Percentiles rank a stretch among this genome's conserved stretches.
Conservation (phyloP, 2,797 vertebrate genomes). For the Kryptolebias ocellatus region DNA sequence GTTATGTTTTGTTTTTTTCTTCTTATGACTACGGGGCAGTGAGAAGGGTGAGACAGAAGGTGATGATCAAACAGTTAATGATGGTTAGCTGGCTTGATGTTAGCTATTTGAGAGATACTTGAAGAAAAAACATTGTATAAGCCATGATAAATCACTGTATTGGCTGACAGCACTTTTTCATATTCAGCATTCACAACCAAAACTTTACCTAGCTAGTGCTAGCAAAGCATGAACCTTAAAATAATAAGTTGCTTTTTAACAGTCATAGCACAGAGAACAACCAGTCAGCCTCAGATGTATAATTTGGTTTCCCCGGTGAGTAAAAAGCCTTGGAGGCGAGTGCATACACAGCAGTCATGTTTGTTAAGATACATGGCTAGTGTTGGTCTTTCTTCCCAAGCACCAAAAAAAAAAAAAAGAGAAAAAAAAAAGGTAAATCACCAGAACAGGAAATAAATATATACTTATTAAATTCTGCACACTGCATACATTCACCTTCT, state of each 20-base stretch:
- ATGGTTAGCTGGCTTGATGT: constrained; percentile 20
- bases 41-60: constrained; percentile 8
- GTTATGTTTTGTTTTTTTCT: not conserved
- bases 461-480: constrained; percentile 81
- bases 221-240: constrained; percentile 36
- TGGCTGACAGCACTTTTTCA: constrained; percentile 10
- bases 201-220: constrained; percentile 38
- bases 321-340: constrained; percentile 75
- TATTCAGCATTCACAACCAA: constrained; percentile 35
- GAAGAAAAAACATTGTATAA: constrained; percentile 19
- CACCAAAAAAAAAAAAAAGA: constrained; percentile 19
- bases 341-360: constrained; percentile 78
- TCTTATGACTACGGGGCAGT: constrained; percentile 11
- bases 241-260: constrained; percentile 63
- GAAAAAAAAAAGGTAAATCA: constrained; percentile 75
- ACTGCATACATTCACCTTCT: constrained; percentile 79
- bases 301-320: constrained; percentile 78
- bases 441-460: constrained; percentile 82
- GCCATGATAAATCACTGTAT: constrained; percentile 14
- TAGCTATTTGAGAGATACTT: constrained; percentile 18
- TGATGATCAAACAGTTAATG: constrained; percentile 25
- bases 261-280: constrained; percentile 72
- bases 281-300: constrained; percentile 75
- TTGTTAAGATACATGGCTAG: constrained; percentile 77
- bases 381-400: constrained; percentile 64